Percentiles rank a stretch among this genome's conserved stretches.
These are phyloP conservation scores for Agelastica alni DNA, from an alignment of 2,888 invertebrate species.

Conservation along the genomic window DNA sequence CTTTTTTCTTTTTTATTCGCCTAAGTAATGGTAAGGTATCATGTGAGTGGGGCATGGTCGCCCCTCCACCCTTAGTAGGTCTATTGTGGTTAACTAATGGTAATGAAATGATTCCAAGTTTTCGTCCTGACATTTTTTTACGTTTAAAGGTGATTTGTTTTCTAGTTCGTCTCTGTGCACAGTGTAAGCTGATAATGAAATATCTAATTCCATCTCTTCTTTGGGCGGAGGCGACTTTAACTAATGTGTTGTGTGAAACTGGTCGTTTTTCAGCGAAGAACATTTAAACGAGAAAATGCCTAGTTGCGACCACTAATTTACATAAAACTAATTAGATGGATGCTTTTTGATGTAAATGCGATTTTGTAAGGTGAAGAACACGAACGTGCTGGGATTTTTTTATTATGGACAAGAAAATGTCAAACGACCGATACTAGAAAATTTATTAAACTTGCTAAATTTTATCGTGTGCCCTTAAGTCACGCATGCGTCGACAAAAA, in stretches of 20 bases:
- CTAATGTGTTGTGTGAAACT: constrained; percentile 21
- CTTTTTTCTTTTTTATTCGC: too few relatives aligned
- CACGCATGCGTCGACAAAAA: too few relatives aligned
- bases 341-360: constrained; percentile 3
- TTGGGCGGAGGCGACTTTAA: constrained; percentile 12
- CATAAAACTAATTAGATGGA: constrained; percentile 24
- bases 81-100: too few relatives aligned
- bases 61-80: too few relatives aligned
- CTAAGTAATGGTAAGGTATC: too few relatives aligned
- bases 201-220: constrained; percentile 25
- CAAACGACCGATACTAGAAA: too few relatives aligned
- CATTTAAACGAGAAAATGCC: constrained; percentile 14
- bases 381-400: neutral
- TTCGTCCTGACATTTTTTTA: too few relatives aligned
- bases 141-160: neutral
- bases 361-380: neutral
- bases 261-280: constrained; percentile 19
- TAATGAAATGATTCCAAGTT: too few relatives aligned
- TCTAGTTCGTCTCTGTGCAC: constrained; percentile 6
- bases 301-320: constrained; percentile 22
- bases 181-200: constrained; percentile 29
- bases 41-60: too few relatives aligned
- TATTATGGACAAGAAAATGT: too few relatives aligned
- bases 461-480: too few relatives aligned
- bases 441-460: too few relatives aligned